A percentile compares a stretch with the other conserved stretches of the same genome.
Evolutionary conservation across 2,113 vertebrate genomes (phyloP).

Genomic region (Pheucticus melanocephalus): DNA sequence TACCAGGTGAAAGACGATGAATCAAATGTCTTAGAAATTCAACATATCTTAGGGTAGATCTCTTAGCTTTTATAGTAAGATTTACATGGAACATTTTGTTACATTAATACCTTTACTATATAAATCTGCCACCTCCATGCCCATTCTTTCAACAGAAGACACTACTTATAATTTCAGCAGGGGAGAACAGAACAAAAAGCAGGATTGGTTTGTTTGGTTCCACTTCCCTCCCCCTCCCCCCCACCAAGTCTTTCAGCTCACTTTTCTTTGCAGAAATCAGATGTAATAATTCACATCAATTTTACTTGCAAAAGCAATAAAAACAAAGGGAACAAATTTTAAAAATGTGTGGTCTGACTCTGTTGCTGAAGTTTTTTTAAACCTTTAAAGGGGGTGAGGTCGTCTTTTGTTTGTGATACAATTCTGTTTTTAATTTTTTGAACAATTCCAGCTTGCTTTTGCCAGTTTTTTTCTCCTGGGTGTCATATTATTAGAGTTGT

Average conservation of each 20-base stretch:
- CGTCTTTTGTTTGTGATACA: neutral
- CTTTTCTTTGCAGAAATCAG: constrained; percentile 30
- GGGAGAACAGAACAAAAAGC: neutral
- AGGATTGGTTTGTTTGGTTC: neutral
- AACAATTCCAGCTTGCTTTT: neutral
- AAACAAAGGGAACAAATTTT: constrained; percentile 33
- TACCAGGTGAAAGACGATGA: constrained; percentile 1
- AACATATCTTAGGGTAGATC: constrained; percentile 14
- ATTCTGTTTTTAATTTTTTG: neutral
- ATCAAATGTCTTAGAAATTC: constrained; percentile 29
- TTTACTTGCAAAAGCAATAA: constrained; percentile 63
- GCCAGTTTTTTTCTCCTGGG: neutral
- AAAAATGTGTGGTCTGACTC: constrained; percentile 31
- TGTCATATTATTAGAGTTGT: neutral
- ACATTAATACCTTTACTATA: neutral
- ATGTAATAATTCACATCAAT: constrained; percentile 68
- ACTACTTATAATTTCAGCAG: neutral
- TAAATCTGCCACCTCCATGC: neutral
- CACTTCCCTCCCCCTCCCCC: neutral
- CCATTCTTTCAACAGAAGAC: constrained; percentile 33
- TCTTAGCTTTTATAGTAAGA: neutral
- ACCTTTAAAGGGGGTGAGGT: neutral
- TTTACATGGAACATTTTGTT: constrained; percentile 14
- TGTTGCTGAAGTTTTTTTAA: constrained; percentile 11
- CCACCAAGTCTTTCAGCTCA: constrained; percentile 4